These are phyloP conservation scores for Prorops nasuta DNA, from an alignment of 1,140 invertebrate genomes.

Conservation along the genomic window DNA sequence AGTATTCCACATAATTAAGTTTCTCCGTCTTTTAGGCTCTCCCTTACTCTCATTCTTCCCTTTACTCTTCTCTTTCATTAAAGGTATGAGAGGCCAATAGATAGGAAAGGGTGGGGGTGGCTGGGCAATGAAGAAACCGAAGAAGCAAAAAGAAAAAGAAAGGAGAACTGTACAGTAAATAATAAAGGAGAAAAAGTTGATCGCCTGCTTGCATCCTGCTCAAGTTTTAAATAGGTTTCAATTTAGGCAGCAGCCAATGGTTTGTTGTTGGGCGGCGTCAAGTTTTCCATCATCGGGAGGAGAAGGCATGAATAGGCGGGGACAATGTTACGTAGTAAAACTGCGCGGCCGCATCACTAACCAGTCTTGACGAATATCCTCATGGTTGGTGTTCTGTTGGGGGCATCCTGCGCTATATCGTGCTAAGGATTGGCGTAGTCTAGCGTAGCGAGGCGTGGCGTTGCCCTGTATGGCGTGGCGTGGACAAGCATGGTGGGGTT, in stretches of 20 bases:
- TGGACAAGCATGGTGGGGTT: slow-evolving; percentile 26
- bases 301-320: slow-evolving; percentile 18
- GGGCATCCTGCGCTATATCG: too few species aligned
- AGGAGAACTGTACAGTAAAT: slow-evolving; percentile 47
- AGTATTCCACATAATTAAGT: slow-evolving; percentile 52
- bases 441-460: slow-evolving; percentile 6
- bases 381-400: too few species aligned
- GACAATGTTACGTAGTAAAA: slow-evolving; percentile 9
- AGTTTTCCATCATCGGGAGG: slow-evolving; percentile 24
- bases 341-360: neutral
- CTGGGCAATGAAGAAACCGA: neutral
- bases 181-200: slow-evolving; percentile 49
- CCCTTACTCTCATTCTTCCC: too few species aligned
- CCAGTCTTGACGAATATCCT: too few species aligned
- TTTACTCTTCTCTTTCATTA: too few species aligned
- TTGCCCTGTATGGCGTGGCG: slow-evolving; percentile 3
- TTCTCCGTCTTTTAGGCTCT: slow-evolving; percentile 40
- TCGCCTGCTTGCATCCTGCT: slow-evolving; percentile 50
- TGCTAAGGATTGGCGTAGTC: slow-evolving; percentile 1
- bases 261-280: slow-evolving; percentile 16
- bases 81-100: slow-evolving; percentile 15
- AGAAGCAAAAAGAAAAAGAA: slow-evolving; percentile 30
- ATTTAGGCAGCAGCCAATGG: slow-evolving; percentile 37
- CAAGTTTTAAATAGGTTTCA: slow-evolving; percentile 56
- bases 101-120: slow-evolving; percentile 2